Conservation (phyloP, 2,797 vertebrate species). For the Menidia menidia region DNA sequence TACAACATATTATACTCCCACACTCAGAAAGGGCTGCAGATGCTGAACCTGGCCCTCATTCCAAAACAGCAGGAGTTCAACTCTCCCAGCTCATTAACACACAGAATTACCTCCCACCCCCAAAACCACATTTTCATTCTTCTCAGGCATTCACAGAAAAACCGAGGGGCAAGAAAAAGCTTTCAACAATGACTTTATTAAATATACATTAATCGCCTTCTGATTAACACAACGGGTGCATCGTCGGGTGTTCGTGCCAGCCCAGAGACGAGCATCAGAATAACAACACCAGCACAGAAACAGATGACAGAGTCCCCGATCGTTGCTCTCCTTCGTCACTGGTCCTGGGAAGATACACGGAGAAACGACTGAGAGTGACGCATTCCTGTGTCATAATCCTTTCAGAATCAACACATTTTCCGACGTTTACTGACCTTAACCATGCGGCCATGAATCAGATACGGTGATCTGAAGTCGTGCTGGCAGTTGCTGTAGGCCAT, state of each 20-base stretch:
- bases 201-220: constrained; percentile 62
- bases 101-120: constrained; percentile 74
- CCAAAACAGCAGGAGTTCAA: constrained; percentile 82
- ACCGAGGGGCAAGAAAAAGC: not conserved
- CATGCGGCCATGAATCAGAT: constrained; percentile 89
- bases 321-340: constrained; percentile 57
- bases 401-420: constrained; percentile 18
- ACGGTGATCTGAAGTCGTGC: constrained; percentile 89
- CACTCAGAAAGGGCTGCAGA: constrained; percentile 76
- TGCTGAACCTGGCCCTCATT: constrained; percentile 83
- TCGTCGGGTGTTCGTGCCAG: constrained; percentile 28
- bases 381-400: constrained; percentile 4
- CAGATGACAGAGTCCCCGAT: constrained; percentile 37
- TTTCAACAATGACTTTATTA: constrained; percentile 70
- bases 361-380: constrained; percentile 4
- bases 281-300: constrained; percentile 32
- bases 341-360: constrained; percentile 67
- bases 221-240: constrained; percentile 36
- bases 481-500: constrained; percentile 96
- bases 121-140: constrained; percentile 69
- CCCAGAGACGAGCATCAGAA: constrained; percentile 42
- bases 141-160: constrained; percentile 49
- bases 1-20: constrained; percentile 63
- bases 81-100: constrained; percentile 83
- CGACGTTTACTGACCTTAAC: constrained; percentile 84